Percentiles rank a stretch among this genome's conserved stretches.
phyloP scores from a whole-genome alignment of 2,797 vertebrate genomes.

The Aythya fuligula region DNA sequence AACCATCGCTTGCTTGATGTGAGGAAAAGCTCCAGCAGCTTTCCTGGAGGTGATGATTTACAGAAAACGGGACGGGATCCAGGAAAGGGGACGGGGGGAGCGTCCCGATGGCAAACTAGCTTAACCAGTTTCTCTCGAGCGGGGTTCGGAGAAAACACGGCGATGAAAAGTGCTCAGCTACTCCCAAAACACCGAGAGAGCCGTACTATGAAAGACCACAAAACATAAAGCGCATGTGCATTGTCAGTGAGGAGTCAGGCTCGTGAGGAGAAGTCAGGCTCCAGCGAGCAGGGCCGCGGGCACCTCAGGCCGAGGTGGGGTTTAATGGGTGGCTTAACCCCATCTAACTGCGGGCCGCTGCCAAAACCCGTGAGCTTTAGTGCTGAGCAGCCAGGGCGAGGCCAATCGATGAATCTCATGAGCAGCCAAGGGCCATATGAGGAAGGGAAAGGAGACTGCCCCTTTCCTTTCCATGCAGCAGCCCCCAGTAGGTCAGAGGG shows the following conservation, averaged over 20 bases:
- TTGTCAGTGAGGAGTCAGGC: neutral
- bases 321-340: neutral
- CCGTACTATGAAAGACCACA: neutral
- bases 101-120: constrained; percentile 58
- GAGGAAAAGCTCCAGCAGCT: constrained; percentile 40
- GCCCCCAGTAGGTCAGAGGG: neutral
- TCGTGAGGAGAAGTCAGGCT: accelerated
- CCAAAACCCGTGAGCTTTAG: neutral
- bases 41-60: constrained; percentile 69
- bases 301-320: neutral
- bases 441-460: neutral
- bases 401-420: neutral
- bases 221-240: accelerated
- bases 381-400: neutral
- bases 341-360: neutral
- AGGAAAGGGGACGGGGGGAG: neutral
- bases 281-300: neutral
- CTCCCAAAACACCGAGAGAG: neutral
- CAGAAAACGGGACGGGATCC: constrained; percentile 57
- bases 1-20: neutral
- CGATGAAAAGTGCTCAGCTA: neutral
- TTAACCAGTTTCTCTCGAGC: constrained; percentile 60
- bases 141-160: constrained; percentile 24
- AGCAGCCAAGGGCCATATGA: accelerated
- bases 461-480: neutral